Evolutionary conservation across 64 coral and sea anemone species (phyloP).

Genomic region (Stichodactyla mertensii): DNA sequence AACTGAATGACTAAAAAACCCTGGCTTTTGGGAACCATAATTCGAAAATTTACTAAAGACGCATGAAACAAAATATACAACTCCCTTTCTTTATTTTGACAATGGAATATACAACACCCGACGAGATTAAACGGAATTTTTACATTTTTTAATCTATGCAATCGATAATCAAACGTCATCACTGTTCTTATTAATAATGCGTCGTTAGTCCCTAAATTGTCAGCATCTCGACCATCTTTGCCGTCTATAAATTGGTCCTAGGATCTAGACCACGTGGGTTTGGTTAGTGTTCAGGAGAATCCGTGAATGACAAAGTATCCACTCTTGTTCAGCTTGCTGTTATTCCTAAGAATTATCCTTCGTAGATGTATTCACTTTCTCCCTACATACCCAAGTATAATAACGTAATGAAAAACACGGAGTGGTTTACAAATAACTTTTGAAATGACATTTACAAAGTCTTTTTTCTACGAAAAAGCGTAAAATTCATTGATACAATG

Average conservation of each 20-base stretch:
- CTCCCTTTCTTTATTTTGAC: constrained; percentile 16
- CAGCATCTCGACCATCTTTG: too few species aligned
- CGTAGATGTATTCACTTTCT: neutral
- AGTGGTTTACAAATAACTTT: neutral
- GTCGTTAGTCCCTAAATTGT: neutral
- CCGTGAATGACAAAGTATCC: neutral
- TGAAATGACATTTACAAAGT: neutral
- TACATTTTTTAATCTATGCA: neutral
- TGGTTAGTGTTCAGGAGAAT: too few species aligned
- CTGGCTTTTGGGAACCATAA: too few species aligned
- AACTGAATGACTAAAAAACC: too few species aligned
- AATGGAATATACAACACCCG: constrained; percentile 12
- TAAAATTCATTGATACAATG: constrained; percentile 7
- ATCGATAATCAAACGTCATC: neutral
- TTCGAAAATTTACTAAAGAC: neutral
- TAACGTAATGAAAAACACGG: neutral
- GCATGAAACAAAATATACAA: constrained; percentile 1
- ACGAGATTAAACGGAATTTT: neutral
- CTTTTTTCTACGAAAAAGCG: neutral
- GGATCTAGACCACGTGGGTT: too few species aligned
- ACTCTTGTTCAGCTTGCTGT: neutral
- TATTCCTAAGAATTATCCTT: neutral
- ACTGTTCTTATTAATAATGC: neutral
- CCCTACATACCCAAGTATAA: neutral
- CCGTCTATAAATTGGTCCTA: too few species aligned